Conservation (phyloP, 1,140 invertebrate species). For the Chrysoperla carnea region DNA sequence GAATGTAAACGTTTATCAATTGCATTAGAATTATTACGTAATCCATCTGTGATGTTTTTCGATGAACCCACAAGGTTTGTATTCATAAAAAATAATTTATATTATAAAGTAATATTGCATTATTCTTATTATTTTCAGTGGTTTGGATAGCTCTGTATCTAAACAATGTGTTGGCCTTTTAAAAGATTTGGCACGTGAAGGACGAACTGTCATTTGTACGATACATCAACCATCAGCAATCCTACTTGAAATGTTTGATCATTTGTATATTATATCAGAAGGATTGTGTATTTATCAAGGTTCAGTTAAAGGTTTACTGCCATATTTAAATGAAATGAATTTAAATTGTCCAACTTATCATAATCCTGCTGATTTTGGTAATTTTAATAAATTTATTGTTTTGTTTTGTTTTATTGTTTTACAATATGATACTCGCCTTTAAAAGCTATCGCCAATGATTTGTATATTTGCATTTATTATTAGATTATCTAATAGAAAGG, state of each 20-base stretch:
- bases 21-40: constrained; percentile 69
- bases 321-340: constrained; percentile 52
- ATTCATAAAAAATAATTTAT: neutral
- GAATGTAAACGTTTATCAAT: constrained; percentile 76
- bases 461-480: no score
- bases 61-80: constrained; percentile 86
- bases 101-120: neutral
- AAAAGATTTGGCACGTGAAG: constrained; percentile 52
- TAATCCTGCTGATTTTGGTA: constrained; percentile 81
- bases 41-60: constrained; percentile 81
- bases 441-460: no score
- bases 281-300: constrained; percentile 76
- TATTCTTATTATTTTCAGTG: constrained; percentile 31
- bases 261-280: constrained; percentile 63
- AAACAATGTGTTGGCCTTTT: constrained; percentile 62
- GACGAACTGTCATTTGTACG: constrained; percentile 55
- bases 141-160: constrained; percentile 70
- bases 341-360: constrained; percentile 72
- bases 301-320: constrained; percentile 46
- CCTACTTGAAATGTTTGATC: constrained; percentile 80
- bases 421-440: no score
- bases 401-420: constrained; percentile 6
- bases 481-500: neutral
- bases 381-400: constrained; percentile 18
- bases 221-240: constrained; percentile 84